Evolutionary conservation across 2,113 vertebrate genomes (phyloP), one percentile per base, ranked within the genome.

Genomic region (Neotragus pygmaeus): DNA sequence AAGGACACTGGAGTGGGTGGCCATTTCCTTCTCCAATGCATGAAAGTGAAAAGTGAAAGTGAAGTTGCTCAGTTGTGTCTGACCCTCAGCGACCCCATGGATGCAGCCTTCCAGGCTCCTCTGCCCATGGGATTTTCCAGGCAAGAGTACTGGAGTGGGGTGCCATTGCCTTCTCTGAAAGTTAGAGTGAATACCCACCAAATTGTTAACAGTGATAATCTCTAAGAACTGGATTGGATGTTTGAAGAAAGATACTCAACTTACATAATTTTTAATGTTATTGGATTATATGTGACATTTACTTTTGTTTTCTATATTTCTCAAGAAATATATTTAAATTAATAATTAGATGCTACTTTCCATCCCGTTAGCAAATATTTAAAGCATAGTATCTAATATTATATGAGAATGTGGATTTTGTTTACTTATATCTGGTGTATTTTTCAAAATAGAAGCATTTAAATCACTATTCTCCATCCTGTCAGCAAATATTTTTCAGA

Each of bases 381-480:
- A 78, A 70, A 84, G 90, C 77, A 77, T 90, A 86, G 51, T 88
- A 89, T 51, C 28, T 12, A 55, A 9, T 73, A 55, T 96, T 96
- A 94, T 92, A 73, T 87, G 49, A 95, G 60, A 90, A 9, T 53
- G 4, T 86, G 2, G 43, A 47, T 58, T 33, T 36, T 89, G 60
- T 77, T 95, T 60, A 84, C 64, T 88, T 97, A 88, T 82, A 25
- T 80, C 28, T 62, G 64, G 45, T 92, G 12, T 75, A 27, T 81
- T 94, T 88, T 87, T 86, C 30, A 92, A 92, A 97, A 82, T 55
- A 88, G 82, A 92, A 92, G 66, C 17, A n/a, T 66, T 90, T 88
- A 83, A 62, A 28, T 87, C 36, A 33, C 14, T 45, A 12, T 86
- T 43, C 86, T 88, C 51, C 17, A 73, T 95, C 45, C 30, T 81